phyloP scores from a whole-genome alignment of 92 coral and sea anemone species.

The Phenganax marumi region DNA sequence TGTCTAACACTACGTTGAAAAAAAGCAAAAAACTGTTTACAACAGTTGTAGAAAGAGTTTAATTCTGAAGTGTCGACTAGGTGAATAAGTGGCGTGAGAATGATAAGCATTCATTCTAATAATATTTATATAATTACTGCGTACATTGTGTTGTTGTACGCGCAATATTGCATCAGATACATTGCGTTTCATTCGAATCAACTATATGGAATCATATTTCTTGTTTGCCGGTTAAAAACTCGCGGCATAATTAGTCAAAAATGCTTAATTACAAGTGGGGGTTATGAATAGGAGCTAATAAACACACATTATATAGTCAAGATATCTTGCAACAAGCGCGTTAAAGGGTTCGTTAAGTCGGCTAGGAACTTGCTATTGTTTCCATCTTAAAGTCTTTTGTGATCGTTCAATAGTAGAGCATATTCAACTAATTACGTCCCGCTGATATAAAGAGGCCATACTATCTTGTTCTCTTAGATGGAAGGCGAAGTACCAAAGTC shows the following conservation, averaged over 20 bases:
- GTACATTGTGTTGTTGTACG: constrained; percentile 7
- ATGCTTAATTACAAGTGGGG: constrained; percentile 48
- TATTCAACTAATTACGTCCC: neutral
- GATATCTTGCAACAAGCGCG: constrained; percentile 20
- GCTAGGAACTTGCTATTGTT: constrained; percentile 46
- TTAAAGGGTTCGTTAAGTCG: constrained; percentile 7
- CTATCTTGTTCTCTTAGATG: neutral
- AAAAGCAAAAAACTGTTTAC: neutral
- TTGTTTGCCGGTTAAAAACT: constrained; percentile 37
- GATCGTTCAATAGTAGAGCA: constrained; percentile 18
- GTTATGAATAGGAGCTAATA: constrained; percentile 38
- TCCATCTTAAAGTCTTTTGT: constrained; percentile 20
- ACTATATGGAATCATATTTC: neutral
- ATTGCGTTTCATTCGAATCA: constrained; percentile 12
- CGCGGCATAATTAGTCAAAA: constrained; percentile 36
- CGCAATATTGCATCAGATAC: constrained; percentile 23
- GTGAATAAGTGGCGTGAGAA: constrained; percentile 18
- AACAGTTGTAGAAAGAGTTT: neutral
- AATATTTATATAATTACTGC: constrained; percentile 24
- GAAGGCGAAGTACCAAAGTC: neutral
- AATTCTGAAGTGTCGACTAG: neutral
- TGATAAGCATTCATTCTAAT: neutral
- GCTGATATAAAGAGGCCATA: constrained; percentile 9
- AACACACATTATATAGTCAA: constrained; percentile 32
- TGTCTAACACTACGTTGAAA: neutral